A percentile compares a stretch with the other conserved stretches of the same genome.
Conservation (phyloP, 2,888 invertebrate species). For the Standfussiana lucernea region DNA sequence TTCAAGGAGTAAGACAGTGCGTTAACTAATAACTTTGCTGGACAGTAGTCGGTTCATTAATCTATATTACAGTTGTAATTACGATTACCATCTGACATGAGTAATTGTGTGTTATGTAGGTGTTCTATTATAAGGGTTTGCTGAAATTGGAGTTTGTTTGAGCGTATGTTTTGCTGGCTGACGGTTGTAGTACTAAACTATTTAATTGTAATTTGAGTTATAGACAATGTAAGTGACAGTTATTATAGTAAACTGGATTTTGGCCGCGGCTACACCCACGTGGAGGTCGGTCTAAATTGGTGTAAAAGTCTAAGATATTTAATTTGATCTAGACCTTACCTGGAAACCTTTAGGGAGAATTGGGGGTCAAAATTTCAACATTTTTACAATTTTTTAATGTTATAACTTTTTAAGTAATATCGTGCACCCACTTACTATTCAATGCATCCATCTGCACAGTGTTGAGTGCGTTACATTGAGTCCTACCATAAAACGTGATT, state of each 20-base stretch:
- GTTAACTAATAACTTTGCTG: conserved; percentile 53
- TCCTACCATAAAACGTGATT: no score
- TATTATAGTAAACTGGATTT: neutral
- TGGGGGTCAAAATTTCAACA: no score
- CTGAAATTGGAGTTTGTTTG: neutral
- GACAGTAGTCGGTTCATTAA: conserved; percentile 60
- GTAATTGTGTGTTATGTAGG: conserved; percentile 44
- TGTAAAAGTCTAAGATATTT: no score
- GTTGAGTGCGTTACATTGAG: no score
- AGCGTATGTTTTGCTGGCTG: neutral
- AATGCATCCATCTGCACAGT: no score
- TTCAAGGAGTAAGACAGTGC: conserved; percentile 37
- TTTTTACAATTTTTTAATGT: no score
- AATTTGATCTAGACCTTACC: no score
- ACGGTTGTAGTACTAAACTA: neutral
- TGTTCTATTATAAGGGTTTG: conserved; percentile 26
- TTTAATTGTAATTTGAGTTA: neutral
- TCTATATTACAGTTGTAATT: conserved; percentile 60
- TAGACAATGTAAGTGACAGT: neutral
- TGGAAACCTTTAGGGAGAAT: no score
- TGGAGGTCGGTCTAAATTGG: neutral
- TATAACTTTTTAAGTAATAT: no score
- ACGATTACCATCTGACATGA: conserved; percentile 63
- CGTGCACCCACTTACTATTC: no score
- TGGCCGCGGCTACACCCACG: neutral